A percentile compares a stretch with the other conserved stretches of the same genome.
Evolutionary conservation across 2,888 invertebrate genomes (phyloP).

Genomic region (Acronicta psi): DNA sequence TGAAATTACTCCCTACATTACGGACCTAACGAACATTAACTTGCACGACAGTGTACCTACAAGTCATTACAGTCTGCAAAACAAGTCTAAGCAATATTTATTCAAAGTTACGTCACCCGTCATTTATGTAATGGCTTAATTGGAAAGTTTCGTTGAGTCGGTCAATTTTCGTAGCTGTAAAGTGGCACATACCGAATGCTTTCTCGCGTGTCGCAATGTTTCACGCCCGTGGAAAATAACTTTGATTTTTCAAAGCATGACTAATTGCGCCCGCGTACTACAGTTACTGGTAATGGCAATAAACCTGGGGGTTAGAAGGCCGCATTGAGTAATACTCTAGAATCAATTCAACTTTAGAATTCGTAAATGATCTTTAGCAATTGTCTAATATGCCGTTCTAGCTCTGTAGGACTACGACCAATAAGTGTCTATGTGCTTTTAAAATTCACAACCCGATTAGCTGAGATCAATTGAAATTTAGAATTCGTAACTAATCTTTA

Average conservation of each 20-base stretch:
- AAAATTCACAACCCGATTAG: no score
- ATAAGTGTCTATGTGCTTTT: no score
- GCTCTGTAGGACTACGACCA: no score
- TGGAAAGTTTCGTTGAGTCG: conserved; percentile 81
- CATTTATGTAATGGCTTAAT: conserved; percentile 84
- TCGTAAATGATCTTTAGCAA: no score
- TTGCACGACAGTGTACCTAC: conserved; percentile 35
- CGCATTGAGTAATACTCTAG: no score
- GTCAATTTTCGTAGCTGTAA: conserved; percentile 73
- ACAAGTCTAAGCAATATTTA: conserved; percentile 67
- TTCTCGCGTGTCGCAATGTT: conserved; percentile 76
- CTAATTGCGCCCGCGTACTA: conserved; percentile 65
- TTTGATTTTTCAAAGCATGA: conserved; percentile 65
- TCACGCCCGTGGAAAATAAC: conserved; percentile 70
- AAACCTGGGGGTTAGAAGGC: conserved; percentile 22
- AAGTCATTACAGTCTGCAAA: conserved; percentile 57
- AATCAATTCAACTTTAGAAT: no score
- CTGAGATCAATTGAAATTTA: no score
- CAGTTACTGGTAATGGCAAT: conserved; percentile 55
- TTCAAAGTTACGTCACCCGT: conserved; percentile 69
- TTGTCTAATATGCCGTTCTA: no score
- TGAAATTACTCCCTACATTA: no score
- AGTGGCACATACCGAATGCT: conserved; percentile 74
- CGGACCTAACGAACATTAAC: conserved; percentile 19
- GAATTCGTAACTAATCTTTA: no score